Conservation (phyloP, 2,113 vertebrate species). For the Elaphurus davidianus region DNA sequence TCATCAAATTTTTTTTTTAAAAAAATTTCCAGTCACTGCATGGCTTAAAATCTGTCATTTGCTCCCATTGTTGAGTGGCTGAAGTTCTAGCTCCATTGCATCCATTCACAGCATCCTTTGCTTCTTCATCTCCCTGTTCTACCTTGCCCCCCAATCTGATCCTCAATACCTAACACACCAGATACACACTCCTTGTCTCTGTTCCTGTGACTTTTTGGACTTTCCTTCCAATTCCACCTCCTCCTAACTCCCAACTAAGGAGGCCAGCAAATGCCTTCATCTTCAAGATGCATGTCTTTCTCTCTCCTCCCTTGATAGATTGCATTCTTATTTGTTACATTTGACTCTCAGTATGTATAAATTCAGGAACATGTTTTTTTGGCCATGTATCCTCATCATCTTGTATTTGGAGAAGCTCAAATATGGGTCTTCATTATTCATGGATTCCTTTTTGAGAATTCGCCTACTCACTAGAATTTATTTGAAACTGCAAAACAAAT, state of each 20-base stretch:
- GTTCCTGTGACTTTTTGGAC: neutral
- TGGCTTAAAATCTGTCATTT: neutral
- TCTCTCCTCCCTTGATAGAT: neutral
- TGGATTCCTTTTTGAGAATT: neutral
- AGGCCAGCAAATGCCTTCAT: neutral
- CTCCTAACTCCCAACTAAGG: neutral
- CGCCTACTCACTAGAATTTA: neutral
- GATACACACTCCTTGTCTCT: neutral
- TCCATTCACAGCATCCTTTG: neutral
- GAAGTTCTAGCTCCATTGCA: neutral
- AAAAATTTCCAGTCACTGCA: neutral
- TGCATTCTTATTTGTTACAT: neutral
- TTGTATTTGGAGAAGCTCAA: neutral
- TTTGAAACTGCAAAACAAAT: neutral
- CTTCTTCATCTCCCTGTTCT: neutral
- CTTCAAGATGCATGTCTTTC: neutral
- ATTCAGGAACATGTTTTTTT: neutral
- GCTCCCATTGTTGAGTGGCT: neutral
- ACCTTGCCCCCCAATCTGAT: neutral
- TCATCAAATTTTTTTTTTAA: neutral
- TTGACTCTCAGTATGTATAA: neutral
- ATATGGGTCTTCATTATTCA: neutral
- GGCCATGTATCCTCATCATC: neutral
- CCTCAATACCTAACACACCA: rapidly evolving
- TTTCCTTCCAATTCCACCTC: neutral